Base-by-base conservation (phyloP, 92 coral and sea anemone genomes). In the Paramuricea clavata region DNA sequence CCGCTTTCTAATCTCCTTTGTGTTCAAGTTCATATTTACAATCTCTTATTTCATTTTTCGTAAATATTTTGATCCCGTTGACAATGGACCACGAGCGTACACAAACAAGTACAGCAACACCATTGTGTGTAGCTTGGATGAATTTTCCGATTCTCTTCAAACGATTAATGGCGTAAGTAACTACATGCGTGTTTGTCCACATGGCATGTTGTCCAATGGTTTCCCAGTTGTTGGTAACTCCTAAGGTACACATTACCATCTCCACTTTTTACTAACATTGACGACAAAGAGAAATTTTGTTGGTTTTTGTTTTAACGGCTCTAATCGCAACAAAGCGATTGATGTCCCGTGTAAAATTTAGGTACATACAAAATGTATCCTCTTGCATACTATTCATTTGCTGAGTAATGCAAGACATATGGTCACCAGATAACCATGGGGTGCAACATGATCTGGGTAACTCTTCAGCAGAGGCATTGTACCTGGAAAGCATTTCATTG, bases 401-500 rank as follows among this genome's bases (percentile, higher is more conserved):
- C 27, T 36, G 54, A 32, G 74, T 8, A 26, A 85, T 23, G 83
- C 83, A 85, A 47, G 23, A 41, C 74, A 85, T 67, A 35, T 85
- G 83, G 57, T 76, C 83, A 28, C 76, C 26, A 4, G 89, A 85
- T 19, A 85, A 61, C 89, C 89, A 85, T 34, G 78, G 68, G 16
- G 49, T 75, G 81, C 78, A 75, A 56, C 88, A 85, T 31, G 74
- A 35, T 17, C 31, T 61, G 31, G 89, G 36, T 22, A 76, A 35
- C 30, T 85, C 89, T 13, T 65, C 72, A 33, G 41, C 39, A 1
- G 72, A 65, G 72, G 41, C 22, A 65, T 65, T 12, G 41, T 65
- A 65, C 22, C 41, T 28, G 42, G 72, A 33, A 65, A 65, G 42
- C 72, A 65, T 65, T 65, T 65, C 36, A 17, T 65, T 12, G 72